phyloP scores from a whole-genome alignment of 2,113 vertebrate genomes.

The Uria lomvia region DNA sequence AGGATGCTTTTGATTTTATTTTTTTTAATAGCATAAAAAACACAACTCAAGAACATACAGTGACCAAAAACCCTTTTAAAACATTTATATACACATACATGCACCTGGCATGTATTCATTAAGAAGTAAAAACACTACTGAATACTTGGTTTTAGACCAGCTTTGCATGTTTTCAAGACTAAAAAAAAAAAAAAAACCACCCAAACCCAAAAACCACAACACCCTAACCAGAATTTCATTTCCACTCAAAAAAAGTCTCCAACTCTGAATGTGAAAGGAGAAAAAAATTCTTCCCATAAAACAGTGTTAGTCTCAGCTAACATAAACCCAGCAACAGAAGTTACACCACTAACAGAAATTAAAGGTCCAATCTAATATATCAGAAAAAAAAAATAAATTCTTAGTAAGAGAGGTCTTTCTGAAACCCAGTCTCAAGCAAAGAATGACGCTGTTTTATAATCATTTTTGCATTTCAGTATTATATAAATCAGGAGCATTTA shows the following conservation, averaged over 20 bases:
- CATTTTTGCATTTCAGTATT: neutral
- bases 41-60: neutral
- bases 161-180: neutral
- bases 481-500: neutral
- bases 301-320: neutral
- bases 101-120: neutral
- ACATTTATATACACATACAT: neutral
- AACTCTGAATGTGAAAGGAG: neutral
- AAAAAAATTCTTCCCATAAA: neutral
- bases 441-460: neutral
- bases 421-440: neutral
- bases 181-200: neutral
- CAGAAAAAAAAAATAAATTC: neutral
- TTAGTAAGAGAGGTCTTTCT: neutral
- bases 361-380: neutral
- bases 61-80: neutral
- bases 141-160: neutral
- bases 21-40: neutral
- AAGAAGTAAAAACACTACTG: neutral
- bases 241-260: too few species aligned
- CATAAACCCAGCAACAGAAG: neutral
- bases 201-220: too few species aligned
- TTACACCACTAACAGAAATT: neutral
- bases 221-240: neutral
- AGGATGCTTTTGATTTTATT: neutral